These are phyloP conservation scores for Porites lutea DNA, from an alignment of 64 coral and sea anemone species.

Conservation along the genomic window DNA sequence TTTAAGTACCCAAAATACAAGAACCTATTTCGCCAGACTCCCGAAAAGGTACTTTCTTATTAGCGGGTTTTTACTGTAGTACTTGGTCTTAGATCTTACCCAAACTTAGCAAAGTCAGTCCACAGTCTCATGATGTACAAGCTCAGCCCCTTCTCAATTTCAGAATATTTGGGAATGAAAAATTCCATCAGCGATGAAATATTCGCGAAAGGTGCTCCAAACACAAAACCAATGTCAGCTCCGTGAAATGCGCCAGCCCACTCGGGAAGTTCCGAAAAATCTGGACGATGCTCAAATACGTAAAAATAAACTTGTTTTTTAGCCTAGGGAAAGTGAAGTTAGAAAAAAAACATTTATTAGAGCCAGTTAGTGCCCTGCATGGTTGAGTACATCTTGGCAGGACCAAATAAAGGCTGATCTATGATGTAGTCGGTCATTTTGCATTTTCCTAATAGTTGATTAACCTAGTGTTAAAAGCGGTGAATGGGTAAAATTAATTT, in stretches of 20 bases:
- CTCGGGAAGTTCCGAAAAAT: slow-evolving; percentile 51
- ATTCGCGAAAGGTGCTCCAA: slow-evolving; percentile 33
- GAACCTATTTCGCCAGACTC: no score
- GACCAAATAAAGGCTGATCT: no score
- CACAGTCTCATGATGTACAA: slow-evolving; percentile 66
- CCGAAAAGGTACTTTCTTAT: no score
- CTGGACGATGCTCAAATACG: slow-evolving; percentile 56
- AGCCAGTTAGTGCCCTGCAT: no score
- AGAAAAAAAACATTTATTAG: not conserved
- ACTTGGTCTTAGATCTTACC: slow-evolving; percentile 19
- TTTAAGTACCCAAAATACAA: no score
- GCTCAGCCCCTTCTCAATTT: slow-evolving; percentile 53
- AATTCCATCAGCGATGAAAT: not conserved
- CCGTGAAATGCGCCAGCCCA: slow-evolving; percentile 55
- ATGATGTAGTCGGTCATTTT: no score
- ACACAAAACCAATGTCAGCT: slow-evolving; percentile 44
- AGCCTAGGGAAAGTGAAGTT: not conserved
- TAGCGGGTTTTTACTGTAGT: no score
- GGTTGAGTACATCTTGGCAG: no score
- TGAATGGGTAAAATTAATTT: no score
- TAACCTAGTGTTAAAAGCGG: no score
- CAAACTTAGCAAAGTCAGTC: slow-evolving; percentile 74
- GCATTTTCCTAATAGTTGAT: no score
- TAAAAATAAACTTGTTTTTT: slow-evolving; percentile 30
- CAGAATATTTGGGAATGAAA: slow-evolving; percentile 12